Evolutionary conservation across 2,113 vertebrate genomes (phyloP), one percentile per base, ranked within the genome.

Genomic region (Corythornis vintsioides): DNA sequence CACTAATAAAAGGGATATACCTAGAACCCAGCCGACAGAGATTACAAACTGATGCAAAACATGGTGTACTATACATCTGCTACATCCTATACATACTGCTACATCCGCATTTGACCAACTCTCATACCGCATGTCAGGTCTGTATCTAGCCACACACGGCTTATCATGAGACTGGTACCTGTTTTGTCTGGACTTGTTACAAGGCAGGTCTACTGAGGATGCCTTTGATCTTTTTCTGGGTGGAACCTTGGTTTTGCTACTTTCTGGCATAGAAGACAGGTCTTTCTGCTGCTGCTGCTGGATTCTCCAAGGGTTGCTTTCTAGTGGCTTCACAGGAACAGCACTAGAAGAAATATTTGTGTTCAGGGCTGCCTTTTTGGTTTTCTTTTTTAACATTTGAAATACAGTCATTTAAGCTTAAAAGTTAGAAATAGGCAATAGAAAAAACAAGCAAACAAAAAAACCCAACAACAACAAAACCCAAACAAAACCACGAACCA

Each of bases 121-220:
- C 22, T 40, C 94, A 4, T 93, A 99, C 99, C 98, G 98, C 98
- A 74, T 98, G 75, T 94, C 77, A 8, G 99, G 99, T 13, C 90
- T 92, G 93, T 99, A 97, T 91, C 97, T 98, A 90, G 99, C 98
- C 94, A 99, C 98, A 99, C 99, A 99, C 0, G 98, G 95, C 60
- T 98, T 98, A 92, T 98, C 95, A 65, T 96, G 97, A 79, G 96
- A 77, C 3, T 84, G 80, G 47, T 52, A 82, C 11, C 45, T 59
- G 4, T 79, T 78, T 63, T 94, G 93, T 48, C 89, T 95, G 67
- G 83, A 60, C 38, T 52, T 45, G 78, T 72, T 72, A 52, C 42
- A 47, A 42, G 81, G 92, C n/a, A 85, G 80, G 38, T 97, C 94
- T 11, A 35, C 78, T 13, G 76, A 83, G n/a, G 81, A 47, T 0